Percentiles rank a stretch among this genome's conserved stretches.
phyloP scores from a whole-genome alignment of 2,797 vertebrate species.

The Anolis apletophallus region DNA sequence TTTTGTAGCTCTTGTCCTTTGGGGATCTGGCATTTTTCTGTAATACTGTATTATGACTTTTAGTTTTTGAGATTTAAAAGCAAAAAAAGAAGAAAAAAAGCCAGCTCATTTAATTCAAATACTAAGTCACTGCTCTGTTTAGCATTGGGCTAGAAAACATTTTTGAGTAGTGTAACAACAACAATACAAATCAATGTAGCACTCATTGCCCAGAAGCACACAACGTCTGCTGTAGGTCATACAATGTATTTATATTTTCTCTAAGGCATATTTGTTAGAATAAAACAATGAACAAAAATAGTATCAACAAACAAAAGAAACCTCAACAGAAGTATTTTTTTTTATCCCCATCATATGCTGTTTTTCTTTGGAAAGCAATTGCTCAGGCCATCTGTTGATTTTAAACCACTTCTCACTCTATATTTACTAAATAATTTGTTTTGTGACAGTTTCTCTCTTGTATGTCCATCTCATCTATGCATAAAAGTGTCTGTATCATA shows the following conservation, averaged over 20 bases:
- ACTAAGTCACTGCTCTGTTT: not conserved
- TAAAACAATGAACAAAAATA: not conserved
- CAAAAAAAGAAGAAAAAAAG: not conserved
- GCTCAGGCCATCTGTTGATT: slow-evolving; percentile 24
- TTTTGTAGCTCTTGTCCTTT: not conserved
- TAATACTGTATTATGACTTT: slow-evolving; percentile 26
- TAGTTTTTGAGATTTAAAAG: slow-evolving; percentile 28
- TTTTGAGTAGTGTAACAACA: not conserved
- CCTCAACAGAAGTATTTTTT: not conserved
- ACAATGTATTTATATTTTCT: slow-evolving; percentile 4
- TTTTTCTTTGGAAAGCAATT: slow-evolving; percentile 23
- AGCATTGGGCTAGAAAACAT: not conserved
- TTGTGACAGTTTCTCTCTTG: not conserved
- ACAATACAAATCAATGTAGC: no score
- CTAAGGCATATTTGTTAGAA: slow-evolving; percentile 39
- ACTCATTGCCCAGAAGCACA: not conserved
- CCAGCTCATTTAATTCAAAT: not conserved
- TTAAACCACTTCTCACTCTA: not conserved
- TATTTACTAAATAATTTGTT: slow-evolving; percentile 3
- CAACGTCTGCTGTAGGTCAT: not conserved
- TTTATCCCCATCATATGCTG: slow-evolving; percentile 12
- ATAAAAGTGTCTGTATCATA: not conserved
- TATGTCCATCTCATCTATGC: not conserved
- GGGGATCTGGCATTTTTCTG: slow-evolving; percentile 28
- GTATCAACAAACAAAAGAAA: slow-evolving; percentile 6